Base-by-base conservation (phyloP, 2,797 vertebrate genomes). In the Hippocampus kuda region DNA sequence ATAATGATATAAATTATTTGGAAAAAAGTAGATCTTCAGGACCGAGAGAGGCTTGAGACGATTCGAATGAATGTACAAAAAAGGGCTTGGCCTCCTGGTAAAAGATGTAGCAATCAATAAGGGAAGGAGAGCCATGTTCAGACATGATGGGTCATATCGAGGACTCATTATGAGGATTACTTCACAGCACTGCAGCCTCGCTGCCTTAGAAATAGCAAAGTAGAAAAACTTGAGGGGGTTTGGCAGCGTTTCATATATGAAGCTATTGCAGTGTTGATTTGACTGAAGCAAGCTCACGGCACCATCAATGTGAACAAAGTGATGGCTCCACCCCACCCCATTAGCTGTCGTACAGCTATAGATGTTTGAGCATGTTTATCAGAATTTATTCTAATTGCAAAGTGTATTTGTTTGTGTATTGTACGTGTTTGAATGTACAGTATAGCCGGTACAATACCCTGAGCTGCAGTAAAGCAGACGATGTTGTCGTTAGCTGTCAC, bases 61-160 rank as follows among this genome's bases (percentile, higher is more conserved):
- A 68, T 49, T 66, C 51, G 3, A 26, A 77, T 75, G 38, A 57
- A 81, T 81, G 75, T 80, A 68, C 84, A 70, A 63, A 46, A 46
- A 68, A 80, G 78, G 81, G 78, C 80, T 77, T 81, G 83, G 79
- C 74, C 68, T 64, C 64, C 71, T 77, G 80, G 79, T 74, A 81
- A 75, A 70, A 73, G 75, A 85, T 76, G 79, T 81, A 79, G 77
- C 79, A 88, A 87, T 87, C 83, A 79, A 86, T 88, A 79, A 59
- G 54, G 65, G 71, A 77, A 81, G 81, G 77, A 82, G 72, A 73
- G 68, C 77, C 77, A 72, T 78, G 81, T 85, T 81, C 81, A 85
- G 80, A 80, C 84, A 84, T 86, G 86, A 88, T 84, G 77, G 83
- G 85, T 84, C 77, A 81, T 84, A 82, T 83, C 72, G 69, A 85